phyloP scores from a whole-genome alignment of 1,140 invertebrate species.

The Nasonia vitripennis region DNA sequence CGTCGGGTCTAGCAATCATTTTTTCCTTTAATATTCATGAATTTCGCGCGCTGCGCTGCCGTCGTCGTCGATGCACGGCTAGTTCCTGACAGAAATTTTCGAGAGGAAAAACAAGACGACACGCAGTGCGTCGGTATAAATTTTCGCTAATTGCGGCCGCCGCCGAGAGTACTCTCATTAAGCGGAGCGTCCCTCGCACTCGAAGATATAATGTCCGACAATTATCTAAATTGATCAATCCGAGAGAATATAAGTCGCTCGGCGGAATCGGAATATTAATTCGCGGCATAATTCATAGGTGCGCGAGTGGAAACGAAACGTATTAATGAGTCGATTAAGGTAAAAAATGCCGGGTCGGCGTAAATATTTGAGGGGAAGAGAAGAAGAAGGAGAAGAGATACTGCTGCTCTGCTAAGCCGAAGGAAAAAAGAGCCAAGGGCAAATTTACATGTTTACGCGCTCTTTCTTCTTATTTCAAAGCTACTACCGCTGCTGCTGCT shows the following conservation, averaged over 20 bases:
- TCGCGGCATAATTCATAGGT: neutral
- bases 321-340: neutral
- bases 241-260: neutral
- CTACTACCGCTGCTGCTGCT: neutral
- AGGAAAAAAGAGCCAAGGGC: neutral
- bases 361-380: neutral
- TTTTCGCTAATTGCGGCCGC: neutral
- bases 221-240: neutral
- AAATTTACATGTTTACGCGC: neutral
- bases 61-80: no score
- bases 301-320: neutral
- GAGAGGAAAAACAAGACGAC: neutral
- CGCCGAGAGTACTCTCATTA: neutral
- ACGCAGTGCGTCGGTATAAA: neutral
- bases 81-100: neutral
- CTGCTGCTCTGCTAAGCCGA: no score
- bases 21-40: conserved; percentile 9
- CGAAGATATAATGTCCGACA: neutral
- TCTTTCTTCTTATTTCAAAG: neutral
- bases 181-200: neutral
- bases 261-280: neutral
- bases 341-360: neutral
- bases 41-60: neutral
- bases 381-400: no score
- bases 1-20: neutral